These are phyloP conservation scores for Sylvicapra grimmia DNA, from an alignment of 2,113 vertebrate genomes.

Conservation along the genomic window DNA sequence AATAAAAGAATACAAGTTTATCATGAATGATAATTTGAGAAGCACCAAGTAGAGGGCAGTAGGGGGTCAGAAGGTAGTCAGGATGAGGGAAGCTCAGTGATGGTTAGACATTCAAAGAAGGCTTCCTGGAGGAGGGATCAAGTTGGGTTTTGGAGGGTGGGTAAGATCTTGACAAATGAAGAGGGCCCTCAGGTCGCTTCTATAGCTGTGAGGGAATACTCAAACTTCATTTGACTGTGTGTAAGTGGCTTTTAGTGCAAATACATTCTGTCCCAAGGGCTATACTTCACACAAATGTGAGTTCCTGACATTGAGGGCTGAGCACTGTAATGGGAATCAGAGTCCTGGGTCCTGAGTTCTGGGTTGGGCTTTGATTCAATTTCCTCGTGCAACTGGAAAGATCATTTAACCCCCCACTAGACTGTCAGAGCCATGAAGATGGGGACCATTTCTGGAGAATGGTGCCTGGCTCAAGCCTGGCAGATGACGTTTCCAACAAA, in stretches of 20 bases:
- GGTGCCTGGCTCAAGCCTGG: background rate
- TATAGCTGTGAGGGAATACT: background rate
- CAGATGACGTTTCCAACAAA: background rate
- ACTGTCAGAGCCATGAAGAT: background rate
- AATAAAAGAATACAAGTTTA: background rate
- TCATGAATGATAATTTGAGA: background rate
- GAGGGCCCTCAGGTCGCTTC: background rate
- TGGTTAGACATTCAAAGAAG: background rate
- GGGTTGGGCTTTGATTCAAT: background rate
- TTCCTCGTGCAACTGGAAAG: background rate
- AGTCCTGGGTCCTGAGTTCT: background rate
- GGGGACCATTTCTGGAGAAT: background rate
- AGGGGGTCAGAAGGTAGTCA: background rate
- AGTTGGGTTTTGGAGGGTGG: background rate
- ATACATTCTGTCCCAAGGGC: too few species aligned
- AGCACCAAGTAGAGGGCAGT: background rate
- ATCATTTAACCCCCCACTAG: background rate
- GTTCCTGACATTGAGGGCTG: background rate
- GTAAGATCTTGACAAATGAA: background rate
- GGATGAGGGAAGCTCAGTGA: background rate
- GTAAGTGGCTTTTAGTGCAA: background rate
- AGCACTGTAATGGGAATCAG: background rate
- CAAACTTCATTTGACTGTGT: background rate
- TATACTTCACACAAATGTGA: background rate
- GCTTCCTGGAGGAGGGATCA: background rate